A percentile compares a stretch with the other conserved stretches of the same genome.
These are phyloP conservation scores for Heteropelma amictum DNA, from an alignment of 2,888 invertebrate genomes.

Conservation along the genomic window DNA sequence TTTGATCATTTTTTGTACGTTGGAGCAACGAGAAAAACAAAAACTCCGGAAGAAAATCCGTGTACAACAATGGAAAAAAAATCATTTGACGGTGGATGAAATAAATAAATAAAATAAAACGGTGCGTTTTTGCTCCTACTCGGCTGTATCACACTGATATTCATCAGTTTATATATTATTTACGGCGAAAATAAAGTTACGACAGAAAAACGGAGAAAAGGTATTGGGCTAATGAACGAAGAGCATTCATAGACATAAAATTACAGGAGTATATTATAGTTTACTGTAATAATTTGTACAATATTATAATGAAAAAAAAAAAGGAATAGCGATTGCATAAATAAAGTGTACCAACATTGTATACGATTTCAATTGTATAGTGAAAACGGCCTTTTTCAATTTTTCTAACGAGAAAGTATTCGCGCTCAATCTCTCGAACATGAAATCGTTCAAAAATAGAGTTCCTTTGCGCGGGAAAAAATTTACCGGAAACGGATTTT, in stretches of 20 bases:
- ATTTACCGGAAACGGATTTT: too few species aligned
- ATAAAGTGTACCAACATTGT: slow-evolving; percentile 77
- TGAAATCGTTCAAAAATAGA: too few species aligned
- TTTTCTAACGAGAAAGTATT: too few species aligned
- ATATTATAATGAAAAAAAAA: slow-evolving; percentile 71
- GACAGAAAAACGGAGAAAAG: slow-evolving; percentile 26
- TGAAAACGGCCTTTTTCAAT: not conserved
- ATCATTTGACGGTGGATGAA: slow-evolving; percentile 10
- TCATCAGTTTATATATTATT: slow-evolving; percentile 38
- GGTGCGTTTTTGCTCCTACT: slow-evolving; percentile 35
- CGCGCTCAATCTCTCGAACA: too few species aligned
- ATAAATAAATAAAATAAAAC: too few species aligned
- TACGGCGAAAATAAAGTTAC: slow-evolving; percentile 31
- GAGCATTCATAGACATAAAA: slow-evolving; percentile 73
- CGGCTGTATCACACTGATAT: slow-evolving; percentile 37
- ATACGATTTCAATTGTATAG: slow-evolving; percentile 51
- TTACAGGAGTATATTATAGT: slow-evolving; percentile 75
- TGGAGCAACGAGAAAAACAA: slow-evolving; percentile 71
- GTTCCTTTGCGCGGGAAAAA: too few species aligned
- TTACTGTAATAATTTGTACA: slow-evolving; percentile 78
- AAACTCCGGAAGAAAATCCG: slow-evolving; percentile 48
- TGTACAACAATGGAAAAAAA: slow-evolving; percentile 36
- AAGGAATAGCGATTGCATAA: slow-evolving; percentile 69
- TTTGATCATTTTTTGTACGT: slow-evolving; percentile 71
- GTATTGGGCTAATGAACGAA: slow-evolving; percentile 66